Evolutionary conservation across 1,140 invertebrate species (phyloP), one percentile per base, ranked within the genome.

Genomic region (Gyrodactylus bullatarudis): DNA sequence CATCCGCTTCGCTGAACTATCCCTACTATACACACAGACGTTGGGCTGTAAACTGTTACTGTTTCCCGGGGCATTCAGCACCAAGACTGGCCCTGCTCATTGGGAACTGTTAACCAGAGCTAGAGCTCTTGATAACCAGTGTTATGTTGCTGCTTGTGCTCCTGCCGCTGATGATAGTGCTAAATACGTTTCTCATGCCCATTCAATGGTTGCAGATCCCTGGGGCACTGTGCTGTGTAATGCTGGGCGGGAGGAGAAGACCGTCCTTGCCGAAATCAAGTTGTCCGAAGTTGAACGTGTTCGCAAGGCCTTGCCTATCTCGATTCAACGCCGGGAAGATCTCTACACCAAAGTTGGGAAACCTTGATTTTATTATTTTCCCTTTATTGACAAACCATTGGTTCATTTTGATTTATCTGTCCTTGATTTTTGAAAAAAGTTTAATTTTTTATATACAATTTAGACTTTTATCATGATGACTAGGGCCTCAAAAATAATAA

Each of bases 31-130:
- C 68, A 16, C 24, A 68, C 20, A 23, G 19, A 16, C 34, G 73
- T n/a, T 21, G 20, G 88, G 88, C 0, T 91, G 89, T 77, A 84
- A 88, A 73, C 80, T 91, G 76, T 79, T 92, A 20, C 81, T 94
- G 16, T 93, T 91, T 80, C 90, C 90, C n/a, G 89, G 86, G 69
- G 90, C 90, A 20, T 95, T 94, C 78, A 94, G 92, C 80, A 88
- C 91, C 86, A 92, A 88, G 19, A 94, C 91, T 0, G 91, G 91
- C 0, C 89, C 89, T 0, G 80, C 87, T 19, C 91, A 94, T 79
- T 95, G 90, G 90, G 87, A 91, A 77, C 79, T 93, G 0, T 80
- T 95, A 1, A 85, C 86, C 75, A 83, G 87, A 68, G 83, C 85
- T 0, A 82, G 91, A 72, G 90, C 92, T 23, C 84, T 87, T 54